Percentiles rank a stretch among this genome's conserved stretches.
These are phyloP conservation scores for Spondyliosoma cantharus DNA, from an alignment of 2,797 vertebrate genomes.

Conservation along the genomic window DNA sequence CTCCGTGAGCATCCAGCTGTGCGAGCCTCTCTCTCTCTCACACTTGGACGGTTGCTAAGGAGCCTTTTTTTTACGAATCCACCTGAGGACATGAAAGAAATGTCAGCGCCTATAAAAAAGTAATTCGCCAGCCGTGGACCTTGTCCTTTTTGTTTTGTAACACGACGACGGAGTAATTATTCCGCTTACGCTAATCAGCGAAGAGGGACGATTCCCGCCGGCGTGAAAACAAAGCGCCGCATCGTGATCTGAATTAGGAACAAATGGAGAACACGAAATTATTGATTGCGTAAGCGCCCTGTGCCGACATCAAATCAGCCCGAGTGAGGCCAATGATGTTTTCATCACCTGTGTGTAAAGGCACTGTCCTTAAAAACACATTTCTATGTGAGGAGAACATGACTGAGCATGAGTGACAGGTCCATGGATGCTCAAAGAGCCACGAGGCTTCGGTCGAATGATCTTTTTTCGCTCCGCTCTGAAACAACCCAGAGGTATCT, in stretches of 20 bases:
- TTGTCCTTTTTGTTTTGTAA: slow-evolving; percentile 24
- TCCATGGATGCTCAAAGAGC: not conserved
- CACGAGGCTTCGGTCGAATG: no score
- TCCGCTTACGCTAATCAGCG: slow-evolving; percentile 10
- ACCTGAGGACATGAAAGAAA: slow-evolving; percentile 42
- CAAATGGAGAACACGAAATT: not conserved
- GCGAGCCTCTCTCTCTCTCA: slow-evolving; percentile 12
- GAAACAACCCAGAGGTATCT: no score
- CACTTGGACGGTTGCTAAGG: slow-evolving; percentile 63
- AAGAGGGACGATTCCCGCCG: not conserved
- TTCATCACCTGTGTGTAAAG: not conserved
- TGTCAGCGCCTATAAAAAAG: slow-evolving; percentile 45
- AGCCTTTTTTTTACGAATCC: slow-evolving; percentile 29
- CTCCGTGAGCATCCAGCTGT: not conserved
- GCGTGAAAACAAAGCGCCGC: slow-evolving; percentile 29
- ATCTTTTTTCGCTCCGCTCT: no score
- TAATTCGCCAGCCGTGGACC: not conserved
- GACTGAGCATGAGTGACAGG: not conserved
- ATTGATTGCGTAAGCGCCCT: not conserved
- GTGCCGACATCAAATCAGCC: slow-evolving; percentile 5
- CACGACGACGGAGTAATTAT: slow-evolving; percentile 23
- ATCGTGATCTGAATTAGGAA: slow-evolving; percentile 16
- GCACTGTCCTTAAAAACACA: not conserved
- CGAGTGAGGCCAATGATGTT: not conserved
- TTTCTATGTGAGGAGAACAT: not conserved